Conservation (phyloP, 2,888 invertebrate species). For the Leptinotarsa haldemani region DNA sequence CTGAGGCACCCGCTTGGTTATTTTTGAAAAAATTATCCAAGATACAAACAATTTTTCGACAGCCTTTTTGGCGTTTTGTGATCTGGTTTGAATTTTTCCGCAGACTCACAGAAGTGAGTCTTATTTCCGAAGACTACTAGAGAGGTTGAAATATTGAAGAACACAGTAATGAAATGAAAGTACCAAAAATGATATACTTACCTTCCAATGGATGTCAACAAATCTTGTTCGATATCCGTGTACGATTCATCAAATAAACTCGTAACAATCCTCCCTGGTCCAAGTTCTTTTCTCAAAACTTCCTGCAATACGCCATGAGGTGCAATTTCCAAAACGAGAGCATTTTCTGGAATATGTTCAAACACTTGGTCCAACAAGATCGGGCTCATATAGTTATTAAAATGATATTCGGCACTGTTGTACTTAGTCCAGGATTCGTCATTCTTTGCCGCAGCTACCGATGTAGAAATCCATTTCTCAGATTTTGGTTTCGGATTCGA, state of each 20-base stretch:
- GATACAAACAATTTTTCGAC: too few species aligned
- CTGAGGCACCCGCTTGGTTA: too few species aligned
- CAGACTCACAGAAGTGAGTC: too few species aligned
- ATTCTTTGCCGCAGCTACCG: constrained; percentile 72
- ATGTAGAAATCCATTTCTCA: constrained; percentile 86
- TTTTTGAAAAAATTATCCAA: too few species aligned
- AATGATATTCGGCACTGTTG: constrained; percentile 87
- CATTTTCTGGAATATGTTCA: constrained; percentile 79
- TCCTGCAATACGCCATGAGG: constrained; percentile 70
- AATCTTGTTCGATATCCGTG: constrained; percentile 69
- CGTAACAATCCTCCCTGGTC: too few species aligned
- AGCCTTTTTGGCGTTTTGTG: too few species aligned
- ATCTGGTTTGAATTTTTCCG: too few species aligned
- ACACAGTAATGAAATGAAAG: too few species aligned
- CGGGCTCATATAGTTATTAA: constrained; percentile 81
- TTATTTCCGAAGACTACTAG: too few species aligned
- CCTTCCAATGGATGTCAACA: constrained; percentile 55
- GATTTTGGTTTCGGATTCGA: constrained; percentile 75
- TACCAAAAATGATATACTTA: too few species aligned
- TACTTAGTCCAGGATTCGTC: constrained; percentile 71
- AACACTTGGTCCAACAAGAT: constrained; percentile 80
- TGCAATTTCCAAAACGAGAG: constrained; percentile 84
- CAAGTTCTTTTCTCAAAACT: constrained; percentile 51
- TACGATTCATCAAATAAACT: too few species aligned
- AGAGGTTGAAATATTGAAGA: too few species aligned